These are phyloP conservation scores for Saturnia japonica DNA, from an alignment of 2,888 invertebrate species.

Conservation along the genomic window DNA sequence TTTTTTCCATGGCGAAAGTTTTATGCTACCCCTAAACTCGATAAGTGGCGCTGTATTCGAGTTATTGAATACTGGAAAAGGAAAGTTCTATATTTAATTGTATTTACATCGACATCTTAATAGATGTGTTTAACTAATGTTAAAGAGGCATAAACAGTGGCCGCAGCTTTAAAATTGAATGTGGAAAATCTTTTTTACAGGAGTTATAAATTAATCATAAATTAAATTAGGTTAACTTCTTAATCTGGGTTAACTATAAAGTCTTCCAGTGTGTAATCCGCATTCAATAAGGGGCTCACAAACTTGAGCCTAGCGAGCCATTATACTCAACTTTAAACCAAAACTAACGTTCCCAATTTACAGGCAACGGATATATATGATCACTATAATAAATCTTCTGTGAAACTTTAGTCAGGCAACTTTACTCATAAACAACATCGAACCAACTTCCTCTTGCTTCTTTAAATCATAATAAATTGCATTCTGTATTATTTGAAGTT, in stretches of 20 bases:
- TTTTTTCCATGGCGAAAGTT: no score
- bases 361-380: conserved; percentile 37
- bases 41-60: no score
- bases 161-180: no score
- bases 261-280: conserved; percentile 35
- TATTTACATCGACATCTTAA: no score
- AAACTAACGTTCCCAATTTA: conserved; percentile 30
- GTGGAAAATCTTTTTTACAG: no score
- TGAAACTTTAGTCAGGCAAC: conserved; percentile 39
- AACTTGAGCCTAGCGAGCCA: conserved; percentile 26
- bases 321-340: conserved; percentile 25
- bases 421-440: conserved; percentile 44
- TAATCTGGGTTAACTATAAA: conserved; percentile 43
- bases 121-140: no score
- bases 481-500: neutral
- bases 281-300: conserved; percentile 29
- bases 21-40: no score
- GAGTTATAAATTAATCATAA: conserved; percentile 7
- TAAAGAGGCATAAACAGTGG: no score
- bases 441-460: conserved; percentile 4
- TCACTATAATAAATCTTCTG: conserved; percentile 43
- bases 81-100: no score
- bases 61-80: no score
- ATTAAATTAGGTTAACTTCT: conserved; percentile 46
- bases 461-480: conserved; percentile 1